phyloP scores from a whole-genome alignment of 2,888 invertebrate species.

The Dynastes grantii region DNA sequence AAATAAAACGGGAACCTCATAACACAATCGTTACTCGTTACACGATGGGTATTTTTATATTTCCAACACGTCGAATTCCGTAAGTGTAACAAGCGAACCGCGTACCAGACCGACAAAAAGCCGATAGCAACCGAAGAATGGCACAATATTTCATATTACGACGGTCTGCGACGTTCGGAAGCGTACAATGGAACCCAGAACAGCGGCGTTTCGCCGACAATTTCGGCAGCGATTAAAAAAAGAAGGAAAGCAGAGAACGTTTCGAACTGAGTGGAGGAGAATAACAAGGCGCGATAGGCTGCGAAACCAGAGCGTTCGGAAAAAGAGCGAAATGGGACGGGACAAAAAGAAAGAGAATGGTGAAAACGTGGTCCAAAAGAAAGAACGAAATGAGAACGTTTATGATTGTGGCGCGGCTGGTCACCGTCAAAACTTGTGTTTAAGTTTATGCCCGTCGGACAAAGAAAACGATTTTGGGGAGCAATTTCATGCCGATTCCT shows the following conservation, averaged over 20 bases:
- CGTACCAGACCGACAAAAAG: constrained; percentile 34
- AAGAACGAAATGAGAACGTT: constrained; percentile 27
- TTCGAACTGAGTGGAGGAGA: background rate
- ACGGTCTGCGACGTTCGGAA: constrained; percentile 20
- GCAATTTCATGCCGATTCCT: constrained; percentile 40
- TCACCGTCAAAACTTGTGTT: constrained; percentile 46
- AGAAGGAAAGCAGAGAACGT: background rate
- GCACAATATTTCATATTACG: constrained; percentile 46
- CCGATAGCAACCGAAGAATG: constrained; percentile 31
- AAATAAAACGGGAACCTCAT: constrained; percentile 40
- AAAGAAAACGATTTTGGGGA: constrained; percentile 45
- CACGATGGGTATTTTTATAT: constrained; percentile 32
- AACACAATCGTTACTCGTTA: constrained; percentile 31
- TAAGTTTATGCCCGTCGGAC: constrained; percentile 45
- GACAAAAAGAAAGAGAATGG: background rate
- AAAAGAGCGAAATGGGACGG: background rate
- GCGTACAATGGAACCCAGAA: constrained; percentile 17
- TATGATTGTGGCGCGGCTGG: constrained; percentile 39
- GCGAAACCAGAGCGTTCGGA: background rate
- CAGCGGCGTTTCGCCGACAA: constrained; percentile 34
- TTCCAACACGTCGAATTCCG: constrained; percentile 25
- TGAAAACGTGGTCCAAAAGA: background rate
- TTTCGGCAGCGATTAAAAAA: constrained; percentile 40
- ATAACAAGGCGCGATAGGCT: constrained; percentile 2
- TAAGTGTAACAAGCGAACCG: background rate